phyloP scores from a whole-genome alignment of 2,888 invertebrate species.

The Pimpla rufipes region DNA sequence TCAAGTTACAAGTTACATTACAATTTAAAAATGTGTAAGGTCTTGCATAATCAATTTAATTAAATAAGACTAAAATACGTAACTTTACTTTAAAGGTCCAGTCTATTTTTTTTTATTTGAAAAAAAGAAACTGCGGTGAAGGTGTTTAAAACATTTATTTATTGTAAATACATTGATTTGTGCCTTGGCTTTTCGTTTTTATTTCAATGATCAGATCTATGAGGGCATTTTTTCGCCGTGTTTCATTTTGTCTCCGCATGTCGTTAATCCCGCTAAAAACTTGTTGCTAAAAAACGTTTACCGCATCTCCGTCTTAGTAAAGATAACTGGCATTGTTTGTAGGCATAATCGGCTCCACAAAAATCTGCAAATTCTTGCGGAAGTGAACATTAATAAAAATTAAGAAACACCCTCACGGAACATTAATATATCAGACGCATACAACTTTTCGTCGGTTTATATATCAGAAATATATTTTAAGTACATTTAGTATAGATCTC shows the following conservation, averaged over 20 bases:
- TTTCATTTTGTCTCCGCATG: slow-evolving; percentile 8
- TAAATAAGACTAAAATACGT: too few species aligned
- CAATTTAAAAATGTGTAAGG: too few species aligned
- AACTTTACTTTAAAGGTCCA: background rate
- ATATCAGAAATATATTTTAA: too few species aligned
- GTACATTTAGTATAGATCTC: too few species aligned
- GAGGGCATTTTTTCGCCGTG: background rate
- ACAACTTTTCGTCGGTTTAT: too few species aligned
- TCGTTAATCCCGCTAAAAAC: slow-evolving; percentile 6
- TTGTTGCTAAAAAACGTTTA: slow-evolving; percentile 25
- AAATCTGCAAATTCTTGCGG: background rate
- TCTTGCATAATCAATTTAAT: too few species aligned
- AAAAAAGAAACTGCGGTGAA: slow-evolving; percentile 46
- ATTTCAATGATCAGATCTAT: slow-evolving; percentile 42
- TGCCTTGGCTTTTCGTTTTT: slow-evolving; percentile 71
- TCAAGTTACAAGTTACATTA: too few species aligned
- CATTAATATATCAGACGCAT: too few species aligned
- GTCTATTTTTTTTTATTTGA: too few species aligned
- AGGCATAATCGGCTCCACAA: background rate
- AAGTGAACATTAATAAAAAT: background rate
- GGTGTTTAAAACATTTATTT: slow-evolving; percentile 79
- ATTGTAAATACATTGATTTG: slow-evolving; percentile 77
- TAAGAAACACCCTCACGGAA: too few species aligned
- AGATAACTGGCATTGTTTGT: slow-evolving; percentile 4
- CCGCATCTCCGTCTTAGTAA: slow-evolving; percentile 5